A percentile compares a stretch with the other conserved stretches of the same genome.
Conservation (phyloP, 2,888 invertebrate species). For the Biston stratarius region DNA sequence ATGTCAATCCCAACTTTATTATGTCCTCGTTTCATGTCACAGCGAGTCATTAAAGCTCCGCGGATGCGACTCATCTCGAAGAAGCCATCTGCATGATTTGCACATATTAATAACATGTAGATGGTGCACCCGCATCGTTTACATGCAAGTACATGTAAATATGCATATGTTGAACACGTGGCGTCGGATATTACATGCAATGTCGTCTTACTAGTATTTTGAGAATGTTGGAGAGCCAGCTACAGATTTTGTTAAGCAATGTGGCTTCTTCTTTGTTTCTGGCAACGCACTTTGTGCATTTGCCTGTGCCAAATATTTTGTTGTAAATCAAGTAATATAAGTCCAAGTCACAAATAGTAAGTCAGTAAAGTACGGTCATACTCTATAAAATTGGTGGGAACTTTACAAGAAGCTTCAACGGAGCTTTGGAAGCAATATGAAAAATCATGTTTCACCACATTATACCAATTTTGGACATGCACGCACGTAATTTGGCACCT, state of each 20-base stretch:
- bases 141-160: constrained; percentile 48
- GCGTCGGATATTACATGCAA: constrained; percentile 43
- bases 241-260: constrained; percentile 28
- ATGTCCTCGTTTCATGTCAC: constrained; percentile 50
- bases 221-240: constrained; percentile 35
- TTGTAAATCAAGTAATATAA: too few species aligned
- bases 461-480: too few species aligned
- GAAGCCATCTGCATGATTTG: constrained; percentile 75
- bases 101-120: constrained; percentile 73
- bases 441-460: too few species aligned
- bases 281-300: too few species aligned
- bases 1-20: constrained; percentile 49
- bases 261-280: too few species aligned
- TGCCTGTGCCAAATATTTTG: too few species aligned
- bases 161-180: constrained; percentile 47
- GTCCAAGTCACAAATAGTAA: too few species aligned
- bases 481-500: too few species aligned
- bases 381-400: too few species aligned
- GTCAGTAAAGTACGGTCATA: too few species aligned
- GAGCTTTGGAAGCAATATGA: too few species aligned
- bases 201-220: constrained; percentile 41
- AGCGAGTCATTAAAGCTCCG: constrained; percentile 61
- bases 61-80: constrained; percentile 57
- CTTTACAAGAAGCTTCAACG: too few species aligned
- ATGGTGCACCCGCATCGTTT: constrained; percentile 45